Conservation (phyloP, 1,140 invertebrate genomes). For the Agrypnia vestita region DNA sequence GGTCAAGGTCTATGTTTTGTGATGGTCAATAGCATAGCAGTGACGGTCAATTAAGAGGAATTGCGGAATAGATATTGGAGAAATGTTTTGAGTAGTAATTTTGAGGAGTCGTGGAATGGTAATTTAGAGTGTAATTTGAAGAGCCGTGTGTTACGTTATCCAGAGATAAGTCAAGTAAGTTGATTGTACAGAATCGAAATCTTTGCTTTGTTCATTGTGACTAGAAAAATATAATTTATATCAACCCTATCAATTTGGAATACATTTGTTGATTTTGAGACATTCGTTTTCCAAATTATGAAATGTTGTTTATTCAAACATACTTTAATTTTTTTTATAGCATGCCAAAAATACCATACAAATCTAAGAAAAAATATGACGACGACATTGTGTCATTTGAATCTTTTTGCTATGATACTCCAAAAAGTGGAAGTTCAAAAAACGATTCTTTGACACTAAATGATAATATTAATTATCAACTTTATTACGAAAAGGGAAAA, state of each 20-base stretch:
- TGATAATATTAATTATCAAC: slow-evolving; percentile 72
- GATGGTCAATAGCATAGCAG: too few relatives aligned
- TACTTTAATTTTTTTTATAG: slow-evolving; percentile 51
- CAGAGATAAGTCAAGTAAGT: slow-evolving; percentile 11
- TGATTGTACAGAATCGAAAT: background rate
- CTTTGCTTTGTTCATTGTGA: slow-evolving; percentile 5
- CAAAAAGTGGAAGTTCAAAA: slow-evolving; percentile 64
- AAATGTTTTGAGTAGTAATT: background rate
- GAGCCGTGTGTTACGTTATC: background rate
- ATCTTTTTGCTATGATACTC: slow-evolving; percentile 73
- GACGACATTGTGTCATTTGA: slow-evolving; percentile 75
- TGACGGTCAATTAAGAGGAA: too few relatives aligned
- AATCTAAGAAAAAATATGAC: slow-evolving; percentile 69
- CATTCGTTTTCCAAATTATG: background rate
- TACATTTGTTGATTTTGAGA: background rate
- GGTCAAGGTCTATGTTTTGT: too few relatives aligned
- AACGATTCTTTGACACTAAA: slow-evolving; percentile 71
- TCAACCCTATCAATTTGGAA: background rate
- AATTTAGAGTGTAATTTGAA: background rate
- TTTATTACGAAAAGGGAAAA: slow-evolving; percentile 69
- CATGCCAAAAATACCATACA: slow-evolving; percentile 72
- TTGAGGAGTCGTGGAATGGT: slow-evolving; percentile 5
- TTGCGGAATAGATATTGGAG: background rate
- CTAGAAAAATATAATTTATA: background rate
- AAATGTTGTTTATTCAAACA: background rate